Percentiles rank a stretch among this genome's conserved stretches.
phyloP scores from a whole-genome alignment of 2,888 invertebrate genomes.

The Bembecia ichneumoniformis region DNA sequence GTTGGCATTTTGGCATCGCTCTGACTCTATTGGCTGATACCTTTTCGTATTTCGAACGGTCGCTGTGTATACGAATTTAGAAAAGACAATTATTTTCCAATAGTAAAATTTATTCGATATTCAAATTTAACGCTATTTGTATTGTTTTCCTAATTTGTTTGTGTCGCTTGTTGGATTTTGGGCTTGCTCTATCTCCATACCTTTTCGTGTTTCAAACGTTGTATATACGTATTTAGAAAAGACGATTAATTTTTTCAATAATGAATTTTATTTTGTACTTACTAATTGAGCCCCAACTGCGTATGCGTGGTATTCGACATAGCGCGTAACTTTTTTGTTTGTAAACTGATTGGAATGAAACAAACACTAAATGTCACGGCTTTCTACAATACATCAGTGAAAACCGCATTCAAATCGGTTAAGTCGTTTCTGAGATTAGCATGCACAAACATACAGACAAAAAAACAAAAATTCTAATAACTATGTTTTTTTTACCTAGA shows the following conservation, averaged over 20 bases:
- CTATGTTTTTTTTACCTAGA: too few relatives aligned
- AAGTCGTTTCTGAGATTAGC: too few relatives aligned
- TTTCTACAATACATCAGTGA: too few relatives aligned
- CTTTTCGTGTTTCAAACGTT: slow-evolving; percentile 57
- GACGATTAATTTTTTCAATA: slow-evolving; percentile 22
- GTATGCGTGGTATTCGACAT: too few relatives aligned
- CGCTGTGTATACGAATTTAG: slow-evolving; percentile 67
- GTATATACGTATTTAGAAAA: slow-evolving; percentile 68
- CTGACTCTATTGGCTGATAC: slow-evolving; percentile 53
- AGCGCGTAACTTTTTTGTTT: too few relatives aligned
- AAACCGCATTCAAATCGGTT: too few relatives aligned
- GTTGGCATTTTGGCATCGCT: slow-evolving; percentile 59
- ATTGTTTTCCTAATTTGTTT: too few relatives aligned
- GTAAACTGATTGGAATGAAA: too few relatives aligned
- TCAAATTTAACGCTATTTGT: slow-evolving; percentile 29
- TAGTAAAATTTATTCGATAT: slow-evolving; percentile 24
- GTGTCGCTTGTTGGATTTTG: slow-evolving; percentile 50
- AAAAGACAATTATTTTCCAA: slow-evolving; percentile 33
- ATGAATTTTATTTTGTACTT: slow-evolving; percentile 33
- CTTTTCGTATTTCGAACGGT: slow-evolving; percentile 57
- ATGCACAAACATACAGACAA: too few relatives aligned
- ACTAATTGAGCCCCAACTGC: too few relatives aligned
- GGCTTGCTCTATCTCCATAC: slow-evolving; percentile 58
- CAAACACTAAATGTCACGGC: too few relatives aligned
- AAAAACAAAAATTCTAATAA: too few relatives aligned